Base-by-base conservation (phyloP, 2,888 invertebrate genomes). In the Uropetala carovei region DNA sequence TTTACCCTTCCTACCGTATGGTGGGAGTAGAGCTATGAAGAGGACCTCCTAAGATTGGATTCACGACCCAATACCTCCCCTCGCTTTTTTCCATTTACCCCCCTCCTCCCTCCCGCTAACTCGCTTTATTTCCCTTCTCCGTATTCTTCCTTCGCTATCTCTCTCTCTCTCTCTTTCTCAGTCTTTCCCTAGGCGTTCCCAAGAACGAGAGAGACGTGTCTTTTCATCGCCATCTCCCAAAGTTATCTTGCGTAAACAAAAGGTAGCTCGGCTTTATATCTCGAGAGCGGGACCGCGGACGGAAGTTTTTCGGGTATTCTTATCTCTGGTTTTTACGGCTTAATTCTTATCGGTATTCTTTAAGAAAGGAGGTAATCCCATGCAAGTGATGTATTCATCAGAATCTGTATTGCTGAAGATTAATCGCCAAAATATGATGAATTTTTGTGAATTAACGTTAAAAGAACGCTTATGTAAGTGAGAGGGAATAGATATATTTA, bases 251-350 rank as follows among this genome's bases (percentile, higher is more conserved):
- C 68, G 68, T 68, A 68, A 68, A 68, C 68, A 68, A 68, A 68
- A 68, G 68, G 68, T 68, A 68, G 68, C 68, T 68, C 68, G 68
- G 22, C 68, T 68, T 68, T 68, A 68, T 68, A n/a, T 9, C 68
- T 22, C 8, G 2, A 22, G 68, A 68, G 43, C 43, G 43, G 13
- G 68, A 68, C 22, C 68, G 68, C 22, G 22, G 68, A 64, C 43
- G 43, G 64, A 68, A 22, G 68, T n/a, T 68, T 68, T 5, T n/a
- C 64, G 64, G 68, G n/a, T 18, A 22, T 68, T n/a, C 68, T 68
- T 68, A 68, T 68, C 68, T 68, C 68, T 13, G n/a, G 68, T 68
- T 68, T 5, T 43, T 68, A 68, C 22, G 68, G 22, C 68, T 68
- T 68, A 68, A 68, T 68, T 68, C 22, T 68, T 68, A 18, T n/a